Base-by-base conservation (phyloP, 1,140 invertebrate genomes). In the Olivierus martensii region DNA sequence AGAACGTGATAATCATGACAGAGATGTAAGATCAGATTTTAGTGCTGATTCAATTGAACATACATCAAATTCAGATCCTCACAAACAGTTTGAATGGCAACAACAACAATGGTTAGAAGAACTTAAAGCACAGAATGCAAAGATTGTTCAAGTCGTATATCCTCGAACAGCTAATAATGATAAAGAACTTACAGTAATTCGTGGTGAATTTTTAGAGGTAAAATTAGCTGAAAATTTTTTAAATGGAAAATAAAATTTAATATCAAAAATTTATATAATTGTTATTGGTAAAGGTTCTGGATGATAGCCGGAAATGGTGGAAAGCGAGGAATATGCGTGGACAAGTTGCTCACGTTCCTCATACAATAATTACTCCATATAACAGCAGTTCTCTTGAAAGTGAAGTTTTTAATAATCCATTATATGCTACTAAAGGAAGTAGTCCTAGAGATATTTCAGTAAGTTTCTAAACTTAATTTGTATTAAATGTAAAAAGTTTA, bases 241-340 rank as follows among this genome's bases (percentile, higher is more conserved):
- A 43, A 18, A 22, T 6, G 7, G 17, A 17, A 43, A n/a, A 43
- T 43, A 43, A 43, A 43, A 43, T 17, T 43, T 5, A 22, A 43
- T 43, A 6, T 43, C 9, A 18, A 43, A 43, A 6, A 9, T 43
- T 6, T 43, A 43, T 43, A 6, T 22, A 22, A 43, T 43, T 43
- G 7, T 18, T 43, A 12, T 39, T 39, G 38, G 17, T 17, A 4
- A 63, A 91, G 85, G 79, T 95, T 39, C 71, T 98, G 46, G 93
- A 97, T 66, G 89, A 94, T 69, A 84, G 81, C 38, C 78, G 92
- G 58, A 98, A 98, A 69, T 99, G 94, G 94, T 99, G 94, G 94
- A 93, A 94, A 71, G 86, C 92, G 55, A 77, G 88, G 52, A 99
- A 98, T 68, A 77, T 79, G 28, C 77, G 82, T 55, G 87, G 87